These are phyloP conservation scores for Masticophis lateralis DNA, from an alignment of 2,797 vertebrate species.

Conservation along the genomic window DNA sequence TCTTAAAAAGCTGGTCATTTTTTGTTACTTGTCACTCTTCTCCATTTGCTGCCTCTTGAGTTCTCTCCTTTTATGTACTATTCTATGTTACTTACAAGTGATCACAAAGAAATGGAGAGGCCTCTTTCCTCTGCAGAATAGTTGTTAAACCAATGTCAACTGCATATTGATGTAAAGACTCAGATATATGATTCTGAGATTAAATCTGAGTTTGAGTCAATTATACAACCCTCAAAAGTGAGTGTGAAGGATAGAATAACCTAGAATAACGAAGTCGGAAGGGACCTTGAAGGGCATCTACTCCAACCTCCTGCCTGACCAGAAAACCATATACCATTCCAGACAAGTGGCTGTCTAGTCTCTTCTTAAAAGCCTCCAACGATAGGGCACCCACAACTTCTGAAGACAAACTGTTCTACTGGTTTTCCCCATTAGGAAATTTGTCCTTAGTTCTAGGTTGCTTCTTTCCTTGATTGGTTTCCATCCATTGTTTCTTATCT, in stretches of 20 bases:
- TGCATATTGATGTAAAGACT: background rate
- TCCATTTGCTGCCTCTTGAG: background rate
- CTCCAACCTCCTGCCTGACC: background rate
- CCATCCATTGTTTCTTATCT: background rate
- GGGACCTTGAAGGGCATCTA: background rate
- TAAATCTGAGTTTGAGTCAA: background rate
- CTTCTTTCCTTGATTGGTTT: background rate
- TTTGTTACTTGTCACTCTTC: background rate
- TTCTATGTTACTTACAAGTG: background rate
- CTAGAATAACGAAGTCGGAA: background rate
- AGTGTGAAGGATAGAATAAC: background rate
- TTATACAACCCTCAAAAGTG: conserved; percentile 10
- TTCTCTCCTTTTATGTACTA: background rate
- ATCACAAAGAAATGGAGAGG: background rate
- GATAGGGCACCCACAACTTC: background rate
- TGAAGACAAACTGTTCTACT: background rate
- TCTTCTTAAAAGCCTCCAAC: background rate
- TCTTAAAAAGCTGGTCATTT: background rate
- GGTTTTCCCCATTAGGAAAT: background rate
- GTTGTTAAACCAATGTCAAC: background rate
- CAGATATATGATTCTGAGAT: background rate
- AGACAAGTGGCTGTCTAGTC: background rate
- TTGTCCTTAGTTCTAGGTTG: background rate
- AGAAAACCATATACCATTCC: background rate
- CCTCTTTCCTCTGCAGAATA: background rate